Evolutionary conservation across 1,140 invertebrate species (phyloP), one percentile per base, ranked within the genome.

Genomic region (Pseudoatta argentina): DNA sequence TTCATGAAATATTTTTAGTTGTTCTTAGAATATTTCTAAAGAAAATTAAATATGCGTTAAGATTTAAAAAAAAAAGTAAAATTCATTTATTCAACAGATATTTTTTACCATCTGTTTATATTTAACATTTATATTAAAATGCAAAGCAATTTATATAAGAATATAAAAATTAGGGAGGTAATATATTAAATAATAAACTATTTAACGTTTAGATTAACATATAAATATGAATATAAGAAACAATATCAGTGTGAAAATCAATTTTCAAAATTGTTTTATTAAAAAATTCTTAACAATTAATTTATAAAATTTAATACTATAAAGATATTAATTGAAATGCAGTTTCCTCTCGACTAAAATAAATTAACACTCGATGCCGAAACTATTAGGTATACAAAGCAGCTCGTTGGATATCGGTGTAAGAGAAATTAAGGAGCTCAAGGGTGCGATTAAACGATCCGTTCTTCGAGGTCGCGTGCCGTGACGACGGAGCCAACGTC

Each of bases 371-470:
- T 18, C 5, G 27, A 55, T 73, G n/a, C 34, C 39, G 34, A 82
- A 59, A 48, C n/a, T 73, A 67, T 55, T 39, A 69, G n/a, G 14
- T 81, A 55, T 5, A 24, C 14, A 3, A 57, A 21, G 24, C n/a
- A 66, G 27, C 30, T 24, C 34, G 30, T 71, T 69, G 27, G 24
- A 57, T 81, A 71, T 39, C 21, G 27, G 55, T 7, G 27, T 81
- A 67, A 81, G 51, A 6, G 64, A 75, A 48, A 83, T 83, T 72
- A 21, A 72, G 21, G 53, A 3, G 24, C 51, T 72, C 66, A 81
- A 83, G 69, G 79, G 24, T 57, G 39, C 39, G 44, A 83, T 83
- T 83, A 51, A 83, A 61, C 69, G 55, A 48, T 75, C 34, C 34
- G 51, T 73, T 63, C 55, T n/a, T 51, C 55, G 69, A 83, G 55